Conservation (phyloP, 2,888 invertebrate species). For the Phengaris alcon region DNA sequence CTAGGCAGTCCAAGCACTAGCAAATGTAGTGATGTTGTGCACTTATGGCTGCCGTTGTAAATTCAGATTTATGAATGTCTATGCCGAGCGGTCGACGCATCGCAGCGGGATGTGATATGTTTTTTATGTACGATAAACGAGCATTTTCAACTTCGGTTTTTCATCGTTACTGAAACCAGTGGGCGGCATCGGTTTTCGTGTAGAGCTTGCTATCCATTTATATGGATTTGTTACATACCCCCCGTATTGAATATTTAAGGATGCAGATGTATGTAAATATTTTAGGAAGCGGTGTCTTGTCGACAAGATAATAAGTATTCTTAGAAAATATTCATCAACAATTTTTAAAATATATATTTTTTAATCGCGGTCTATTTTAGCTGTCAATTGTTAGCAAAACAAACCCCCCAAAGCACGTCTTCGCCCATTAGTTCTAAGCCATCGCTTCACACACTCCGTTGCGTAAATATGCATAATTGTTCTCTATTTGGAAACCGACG, state of each 20-base stretch:
- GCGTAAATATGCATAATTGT: constrained; percentile 66
- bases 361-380: constrained; percentile 23
- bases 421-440: constrained; percentile 57
- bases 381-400: constrained; percentile 42
- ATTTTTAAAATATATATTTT: background rate
- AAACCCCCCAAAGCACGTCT: constrained; percentile 56
- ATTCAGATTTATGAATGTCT: constrained; percentile 24
- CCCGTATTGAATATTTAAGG: background rate
- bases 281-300: too few relatives aligned
- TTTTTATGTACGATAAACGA: constrained; percentile 29
- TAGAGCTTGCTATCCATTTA: constrained; percentile 13
- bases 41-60: constrained; percentile 22
- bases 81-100: constrained; percentile 25
- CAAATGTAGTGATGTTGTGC: background rate
- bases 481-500: constrained; percentile 45
- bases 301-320: too few relatives aligned
- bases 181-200: constrained; percentile 9
- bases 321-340: background rate
- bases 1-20: background rate
- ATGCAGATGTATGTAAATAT: too few relatives aligned
- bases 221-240: background rate
- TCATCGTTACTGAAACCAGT: constrained; percentile 20
- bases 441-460: constrained; percentile 57
- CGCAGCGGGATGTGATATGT: constrained; percentile 33
- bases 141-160: constrained; percentile 23